phyloP scores from a whole-genome alignment of 2,888 invertebrate genomes.

The Chrysina gloriosa region DNA sequence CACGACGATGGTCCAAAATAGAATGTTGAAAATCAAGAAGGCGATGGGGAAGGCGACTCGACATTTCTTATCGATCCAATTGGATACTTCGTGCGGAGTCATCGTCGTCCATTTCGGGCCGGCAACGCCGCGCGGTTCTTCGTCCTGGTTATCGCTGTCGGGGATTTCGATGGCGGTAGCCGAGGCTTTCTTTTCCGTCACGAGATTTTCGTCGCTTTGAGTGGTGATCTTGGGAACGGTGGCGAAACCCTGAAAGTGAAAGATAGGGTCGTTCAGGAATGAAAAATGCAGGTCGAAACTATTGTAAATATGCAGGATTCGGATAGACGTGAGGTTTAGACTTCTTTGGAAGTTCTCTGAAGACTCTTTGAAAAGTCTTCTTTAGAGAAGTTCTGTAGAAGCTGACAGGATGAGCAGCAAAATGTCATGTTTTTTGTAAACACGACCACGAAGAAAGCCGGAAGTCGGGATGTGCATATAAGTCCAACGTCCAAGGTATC shows the following conservation, averaged over 20 bases:
- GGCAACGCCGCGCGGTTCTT: conserved; percentile 50
- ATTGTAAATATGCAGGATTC: too few species aligned
- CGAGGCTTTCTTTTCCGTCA: conserved; percentile 44
- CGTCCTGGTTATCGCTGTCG: conserved; percentile 43
- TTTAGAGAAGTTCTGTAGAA: too few species aligned
- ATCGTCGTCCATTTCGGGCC: conserved; percentile 80
- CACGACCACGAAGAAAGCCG: too few species aligned
- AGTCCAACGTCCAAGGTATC: too few species aligned
- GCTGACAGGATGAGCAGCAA: too few species aligned
- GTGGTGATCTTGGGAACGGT: conserved; percentile 78
- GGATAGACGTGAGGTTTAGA: too few species aligned
- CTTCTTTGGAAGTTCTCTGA: too few species aligned
- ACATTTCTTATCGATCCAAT: conserved; percentile 86
- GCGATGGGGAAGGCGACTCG: conserved; percentile 81
- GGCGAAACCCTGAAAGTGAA: conserved; percentile 71
- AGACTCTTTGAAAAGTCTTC: too few species aligned
- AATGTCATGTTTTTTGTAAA: too few species aligned
- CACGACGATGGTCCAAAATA: conserved; percentile 62
- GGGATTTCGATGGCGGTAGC: conserved; percentile 44
- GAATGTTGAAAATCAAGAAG: conserved; percentile 81
- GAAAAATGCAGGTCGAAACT: too few species aligned
- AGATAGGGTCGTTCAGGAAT: too few species aligned
- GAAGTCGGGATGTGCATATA: too few species aligned
- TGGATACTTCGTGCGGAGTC: conserved; percentile 89
- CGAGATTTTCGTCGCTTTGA: conserved; percentile 74